Evolutionary conservation across 2,888 invertebrate genomes (phyloP).

Genomic region (Tenodera sinensis): DNA sequence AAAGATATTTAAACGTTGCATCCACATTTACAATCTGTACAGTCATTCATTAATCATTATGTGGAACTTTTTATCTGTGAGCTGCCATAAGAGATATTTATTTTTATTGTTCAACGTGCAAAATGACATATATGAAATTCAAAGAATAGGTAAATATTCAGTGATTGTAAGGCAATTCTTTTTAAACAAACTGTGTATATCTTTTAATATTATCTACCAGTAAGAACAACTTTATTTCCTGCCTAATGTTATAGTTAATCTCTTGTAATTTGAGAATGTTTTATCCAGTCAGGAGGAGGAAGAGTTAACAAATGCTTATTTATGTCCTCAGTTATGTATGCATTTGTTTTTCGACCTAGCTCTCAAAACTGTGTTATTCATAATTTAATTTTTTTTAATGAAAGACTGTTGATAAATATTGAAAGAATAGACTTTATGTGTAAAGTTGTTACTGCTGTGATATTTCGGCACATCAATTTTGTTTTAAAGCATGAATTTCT

Average conservation of each 20-base stretch:
- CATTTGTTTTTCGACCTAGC: too few species aligned
- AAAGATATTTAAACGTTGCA: neutral
- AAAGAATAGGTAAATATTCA: neutral
- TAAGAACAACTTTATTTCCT: neutral
- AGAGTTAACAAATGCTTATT: too few species aligned
- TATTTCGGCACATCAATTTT: too few species aligned
- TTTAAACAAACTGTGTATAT: neutral
- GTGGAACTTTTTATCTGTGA: neutral
- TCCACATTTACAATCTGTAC: neutral
- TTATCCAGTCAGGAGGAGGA: too few species aligned
- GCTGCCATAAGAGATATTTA: neutral
- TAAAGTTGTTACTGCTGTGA: too few species aligned
- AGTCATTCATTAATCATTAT: neutral
- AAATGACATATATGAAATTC: neutral
- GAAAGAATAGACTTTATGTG: too few species aligned
- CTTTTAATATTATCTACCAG: neutral
- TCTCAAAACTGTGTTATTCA: too few species aligned
- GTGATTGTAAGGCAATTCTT: neutral
- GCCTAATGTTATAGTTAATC: neutral
- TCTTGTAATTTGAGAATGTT: neutral
- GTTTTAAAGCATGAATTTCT: too few species aligned
- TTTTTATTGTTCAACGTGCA: neutral
- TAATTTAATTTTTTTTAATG: too few species aligned
- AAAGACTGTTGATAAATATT: too few species aligned
- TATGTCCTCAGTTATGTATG: too few species aligned